phyloP scores from a whole-genome alignment of 2,113 vertebrate genomes.

The Tragelaphus strepsiceros region DNA sequence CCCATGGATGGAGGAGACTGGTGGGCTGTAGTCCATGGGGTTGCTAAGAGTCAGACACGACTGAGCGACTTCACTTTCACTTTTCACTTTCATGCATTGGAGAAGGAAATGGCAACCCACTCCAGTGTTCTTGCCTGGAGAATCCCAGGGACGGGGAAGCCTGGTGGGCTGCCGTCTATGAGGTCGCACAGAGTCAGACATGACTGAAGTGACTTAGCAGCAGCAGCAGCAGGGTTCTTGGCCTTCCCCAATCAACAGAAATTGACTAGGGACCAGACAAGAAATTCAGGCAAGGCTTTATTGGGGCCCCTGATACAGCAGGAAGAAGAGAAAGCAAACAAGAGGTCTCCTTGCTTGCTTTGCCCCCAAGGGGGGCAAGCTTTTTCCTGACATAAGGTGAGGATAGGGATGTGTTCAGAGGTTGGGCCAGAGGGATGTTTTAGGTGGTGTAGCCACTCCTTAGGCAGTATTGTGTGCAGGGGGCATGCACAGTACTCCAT shows the following conservation, averaged over 20 bases:
- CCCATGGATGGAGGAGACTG: too few species aligned
- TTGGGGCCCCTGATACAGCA: background rate
- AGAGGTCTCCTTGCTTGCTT: background rate
- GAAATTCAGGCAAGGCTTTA: background rate
- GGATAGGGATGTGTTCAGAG: background rate
- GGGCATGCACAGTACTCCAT: rapidly evolving
- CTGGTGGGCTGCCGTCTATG: too few species aligned
- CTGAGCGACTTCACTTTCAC: too few species aligned
- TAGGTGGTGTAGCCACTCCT: background rate
- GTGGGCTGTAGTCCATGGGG: too few species aligned
- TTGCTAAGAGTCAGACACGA: too few species aligned
- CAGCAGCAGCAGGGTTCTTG: too few species aligned
- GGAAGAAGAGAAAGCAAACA: background rate
- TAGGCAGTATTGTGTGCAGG: background rate
- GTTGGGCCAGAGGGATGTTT: background rate
- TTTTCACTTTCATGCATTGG: too few species aligned
- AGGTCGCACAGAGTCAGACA: too few species aligned
- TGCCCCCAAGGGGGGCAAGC: background rate
- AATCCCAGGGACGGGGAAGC: too few species aligned
- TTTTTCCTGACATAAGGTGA: background rate
- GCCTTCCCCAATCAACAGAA: background rate
- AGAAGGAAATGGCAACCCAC: too few species aligned
- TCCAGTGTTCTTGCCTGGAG: too few species aligned
- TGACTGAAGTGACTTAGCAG: too few species aligned
- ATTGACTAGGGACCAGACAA: background rate